These are phyloP conservation scores for Xiphophorus maculatus DNA, from an alignment of 2,113 vertebrate genomes.

Conservation along the genomic window DNA sequence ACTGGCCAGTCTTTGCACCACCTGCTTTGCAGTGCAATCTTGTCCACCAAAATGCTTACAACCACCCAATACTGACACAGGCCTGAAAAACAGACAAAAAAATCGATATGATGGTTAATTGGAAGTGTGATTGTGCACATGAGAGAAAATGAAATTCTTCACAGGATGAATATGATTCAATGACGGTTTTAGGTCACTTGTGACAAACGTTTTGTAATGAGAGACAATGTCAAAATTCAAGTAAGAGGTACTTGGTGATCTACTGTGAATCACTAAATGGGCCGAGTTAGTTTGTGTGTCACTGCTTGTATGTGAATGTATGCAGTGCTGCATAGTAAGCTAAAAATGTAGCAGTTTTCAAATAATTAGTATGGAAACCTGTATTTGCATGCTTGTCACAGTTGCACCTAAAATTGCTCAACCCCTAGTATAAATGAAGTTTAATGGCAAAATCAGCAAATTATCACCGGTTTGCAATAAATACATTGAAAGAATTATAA, in stretches of 20 bases:
- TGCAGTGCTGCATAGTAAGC: not conserved
- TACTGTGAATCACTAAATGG: slow-evolving; percentile 14
- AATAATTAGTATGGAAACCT: not conserved
- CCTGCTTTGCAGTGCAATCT: slow-evolving; percentile 55
- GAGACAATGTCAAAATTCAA: slow-evolving; percentile 14
- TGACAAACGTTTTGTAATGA: slow-evolving; percentile 32
- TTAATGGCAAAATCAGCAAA: not conserved
- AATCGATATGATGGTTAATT: slow-evolving; percentile 73
- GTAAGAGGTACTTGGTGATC: slow-evolving; percentile 32
- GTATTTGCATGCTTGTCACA: not conserved
- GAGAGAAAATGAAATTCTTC: slow-evolving; percentile 23
- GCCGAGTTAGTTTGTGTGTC: not conserved
- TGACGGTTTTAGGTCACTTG: slow-evolving; percentile 36
- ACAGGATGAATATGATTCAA: slow-evolving; percentile 33
- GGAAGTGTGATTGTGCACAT: slow-evolving; percentile 29
- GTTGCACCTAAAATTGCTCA: not conserved
- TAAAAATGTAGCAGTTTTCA: not conserved
- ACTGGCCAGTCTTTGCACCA: slow-evolving; percentile 27
- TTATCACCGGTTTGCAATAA: not conserved
- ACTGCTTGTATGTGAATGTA: not conserved
- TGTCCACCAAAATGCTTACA: slow-evolving; percentile 61
- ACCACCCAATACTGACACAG: slow-evolving; percentile 50
- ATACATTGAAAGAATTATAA: not conserved
- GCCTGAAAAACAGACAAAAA: slow-evolving; percentile 14
- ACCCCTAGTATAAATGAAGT: not conserved